Base-by-base conservation (phyloP, 2,113 vertebrate species). In the Oncorhynchus mykiss region DNA sequence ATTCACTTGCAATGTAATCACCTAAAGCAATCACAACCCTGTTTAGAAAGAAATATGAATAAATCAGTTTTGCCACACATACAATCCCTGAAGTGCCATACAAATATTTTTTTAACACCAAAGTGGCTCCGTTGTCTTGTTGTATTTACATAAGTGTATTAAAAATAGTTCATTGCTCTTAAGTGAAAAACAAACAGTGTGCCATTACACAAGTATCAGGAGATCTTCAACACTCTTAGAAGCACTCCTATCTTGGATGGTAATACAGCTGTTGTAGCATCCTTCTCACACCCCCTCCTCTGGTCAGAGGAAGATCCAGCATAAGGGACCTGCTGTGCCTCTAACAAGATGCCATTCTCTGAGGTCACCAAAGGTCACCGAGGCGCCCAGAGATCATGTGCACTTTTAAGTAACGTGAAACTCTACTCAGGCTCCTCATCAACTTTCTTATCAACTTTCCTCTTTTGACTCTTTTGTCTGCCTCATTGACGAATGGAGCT, bases 371-470 rank as follows among this genome's bases (percentile, higher is more conserved):
- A 31, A 81, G 89, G 86, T 85, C 77, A n/a, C 29, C 57, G 71
- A 82, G 86, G 85, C 86, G 68, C 57, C 78, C 68, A 59, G 79
- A 90, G 87, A 89, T 87, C 82, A 73, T 82, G 84, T 81, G 81
- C 86, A 82, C 87, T 80, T 90, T 90, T 76, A 88, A 86, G 81
- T 80, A 81, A 87, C 11, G 24, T 86, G 86, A 89, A 90, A 86
- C 86, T 87, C 83, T 72, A 82, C 90, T 90, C 87, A 86, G 2
- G 75, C 73, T 78, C 85, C 85, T 83, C 81, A 89, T 88, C 84
- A 82, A 86, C 83, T 87, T 82, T 85, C 72, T 92, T 92, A 92
- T 92, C 27, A 27, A 27, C 27, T 27, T 27, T 27, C 82, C 75
- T 27, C n/a, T 24, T 72, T 88, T 85, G 86, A 84, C 72, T 84